Percentiles rank a stretch among this genome's conserved stretches.
phyloP scores from a whole-genome alignment of 1,140 invertebrate genomes.

The Drosophila repletoides region DNA sequence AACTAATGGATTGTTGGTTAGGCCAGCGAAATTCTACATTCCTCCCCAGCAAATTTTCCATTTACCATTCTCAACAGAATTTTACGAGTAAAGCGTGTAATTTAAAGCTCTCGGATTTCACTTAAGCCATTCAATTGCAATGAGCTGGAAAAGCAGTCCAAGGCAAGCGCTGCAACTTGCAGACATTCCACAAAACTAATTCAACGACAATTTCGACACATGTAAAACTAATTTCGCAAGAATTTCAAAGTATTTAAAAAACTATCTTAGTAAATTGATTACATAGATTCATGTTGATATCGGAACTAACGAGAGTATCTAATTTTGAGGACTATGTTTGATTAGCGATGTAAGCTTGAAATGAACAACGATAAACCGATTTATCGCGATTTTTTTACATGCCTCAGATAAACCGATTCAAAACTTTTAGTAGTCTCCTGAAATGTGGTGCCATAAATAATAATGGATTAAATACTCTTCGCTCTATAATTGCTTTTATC shows the following conservation, averaged over 20 bases:
- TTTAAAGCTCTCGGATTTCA: constrained; percentile 67
- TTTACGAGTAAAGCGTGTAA: constrained; percentile 34
- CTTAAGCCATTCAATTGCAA: constrained; percentile 76
- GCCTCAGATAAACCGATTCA: no score
- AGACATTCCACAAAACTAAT: constrained; percentile 3
- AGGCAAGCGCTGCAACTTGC: constrained; percentile 24
- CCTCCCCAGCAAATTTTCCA: not conserved
- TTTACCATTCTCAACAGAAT: not conserved
- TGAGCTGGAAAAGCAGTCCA: constrained; percentile 69
- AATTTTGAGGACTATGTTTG: no score
- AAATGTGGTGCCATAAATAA: no score
- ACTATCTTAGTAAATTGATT: not conserved
- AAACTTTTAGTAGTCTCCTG: no score
- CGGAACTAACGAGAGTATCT: no score
- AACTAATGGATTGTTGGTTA: constrained; percentile 60
- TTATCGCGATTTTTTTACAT: no score
- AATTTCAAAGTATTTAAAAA: not conserved
- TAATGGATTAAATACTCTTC: no score
- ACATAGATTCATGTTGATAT: no score
- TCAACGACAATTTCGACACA: not conserved
- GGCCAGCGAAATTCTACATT: not conserved
- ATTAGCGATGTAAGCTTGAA: no score
- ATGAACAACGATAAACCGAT: no score
- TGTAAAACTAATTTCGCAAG: not conserved
- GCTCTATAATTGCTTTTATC: no score